Evolutionary conservation across 2,113 vertebrate genomes (phyloP), one percentile per base, ranked within the genome.

Genomic region (Semnornis frantzii): DNA sequence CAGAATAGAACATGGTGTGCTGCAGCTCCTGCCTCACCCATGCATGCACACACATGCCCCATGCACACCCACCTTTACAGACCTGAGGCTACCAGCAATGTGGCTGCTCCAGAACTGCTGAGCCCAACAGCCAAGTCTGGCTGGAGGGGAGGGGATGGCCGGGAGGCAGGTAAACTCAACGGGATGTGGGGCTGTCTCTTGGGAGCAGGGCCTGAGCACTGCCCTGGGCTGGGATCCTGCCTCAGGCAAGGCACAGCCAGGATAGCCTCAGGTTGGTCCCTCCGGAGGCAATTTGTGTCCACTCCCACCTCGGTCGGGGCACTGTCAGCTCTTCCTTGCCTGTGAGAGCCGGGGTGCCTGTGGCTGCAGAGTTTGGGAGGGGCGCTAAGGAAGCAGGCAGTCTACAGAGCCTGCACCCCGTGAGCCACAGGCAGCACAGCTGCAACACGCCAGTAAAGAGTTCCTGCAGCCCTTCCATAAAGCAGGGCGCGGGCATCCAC

Each of bases 1-100:
- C 0, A 0, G 25, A 14, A 2, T 1, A 23, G 28, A 24, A 17
- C 57, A 60, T 6, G 33, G 50, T 1, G 12, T 24, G 60, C 73
- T 54, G 60, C 28, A 48, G 30, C n/a, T 73, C 82, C 60, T 46
- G 69, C 57, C 37, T 15, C 6, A 4, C 46, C 3, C 5, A 10
- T 17, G 69, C 55, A 12, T 10, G 62, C 69, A 85, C n/a, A 68
- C 3, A 1, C n/a, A 12, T 1, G 16, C 37, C 37, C 21, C 13
- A 3, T 1, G 37, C 55, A 20, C 8, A 2, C 48, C 27, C 17
- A 12, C 48, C 12, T 58, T 15, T 1, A 1, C 50, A 44, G 66
- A 37, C 34, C 23, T 4, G 23, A n/a, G 37, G n/a, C n/a, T 8
- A 30, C 46, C 82, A 39, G 54, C 5, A 2, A 30, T 2, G 1